Evolutionary conservation across 2,797 vertebrate species (phyloP), one percentile per base, ranked within the genome.

Genomic region (Sebastes reedi): DNA sequence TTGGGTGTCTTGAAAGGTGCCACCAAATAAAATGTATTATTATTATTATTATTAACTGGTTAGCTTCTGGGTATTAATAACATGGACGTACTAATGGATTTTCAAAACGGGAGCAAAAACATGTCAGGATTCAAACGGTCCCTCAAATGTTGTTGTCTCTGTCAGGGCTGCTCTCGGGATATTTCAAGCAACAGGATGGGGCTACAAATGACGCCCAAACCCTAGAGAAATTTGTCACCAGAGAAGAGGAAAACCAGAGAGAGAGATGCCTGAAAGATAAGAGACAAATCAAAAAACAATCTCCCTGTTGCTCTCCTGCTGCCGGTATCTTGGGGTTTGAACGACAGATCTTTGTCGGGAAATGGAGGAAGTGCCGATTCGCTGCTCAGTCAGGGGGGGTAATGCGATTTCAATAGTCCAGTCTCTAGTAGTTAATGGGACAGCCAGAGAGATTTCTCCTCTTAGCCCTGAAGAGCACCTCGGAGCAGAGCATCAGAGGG

Each of bases 351-450:
- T 86, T 83, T 86, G 83, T 85, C 36, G 1, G 75, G 68, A 84
- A 87, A 89, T 76, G 82, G 87, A 87, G 80, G 79, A 67, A 72
- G 76, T 75, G 67, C 39, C 2, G 6, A 77, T 71, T 54, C 24
- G 81, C 50, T 64, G 66, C 77, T 87, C 78, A 68, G 72, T 59
- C 76, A 66, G 82, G 67, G 66, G 73, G 71, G 77, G 75, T 86
- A 89, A 93, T 89, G 55, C 60, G 32, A 83, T 88, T 89, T 89
- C 81, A 91, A 59, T 86, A 79, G 85, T 87, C 75, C 76, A 22
- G 74, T 71, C 74, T 87, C 52, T 46, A 62, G 76, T 67, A 84
- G 87, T 82, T 89, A 91, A 90, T 87, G 82, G 88, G 68, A 77
- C 80, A 83, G 87, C 67, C 62, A 1, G 34, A 80, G 75, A 81